These are phyloP conservation scores for Podarcis muralis DNA, from an alignment of 2,113 vertebrate genomes.

Conservation along the genomic window DNA sequence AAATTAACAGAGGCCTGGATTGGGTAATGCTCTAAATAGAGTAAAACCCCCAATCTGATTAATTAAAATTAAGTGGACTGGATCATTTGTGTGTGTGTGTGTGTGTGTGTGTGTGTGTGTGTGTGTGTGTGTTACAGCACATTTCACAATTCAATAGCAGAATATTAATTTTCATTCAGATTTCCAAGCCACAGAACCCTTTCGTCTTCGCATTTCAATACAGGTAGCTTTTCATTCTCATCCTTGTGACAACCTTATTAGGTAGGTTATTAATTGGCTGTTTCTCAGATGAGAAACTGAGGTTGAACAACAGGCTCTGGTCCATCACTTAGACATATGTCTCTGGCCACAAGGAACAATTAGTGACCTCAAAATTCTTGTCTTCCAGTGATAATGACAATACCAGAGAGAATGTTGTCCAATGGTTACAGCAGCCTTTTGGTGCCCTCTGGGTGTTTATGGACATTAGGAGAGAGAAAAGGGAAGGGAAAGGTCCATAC, in stretches of 20 bases:
- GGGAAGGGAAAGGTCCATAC: neutral
- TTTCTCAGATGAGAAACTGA: neutral
- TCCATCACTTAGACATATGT: neutral
- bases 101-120: no score
- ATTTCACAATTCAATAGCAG: neutral
- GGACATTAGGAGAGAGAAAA: neutral
- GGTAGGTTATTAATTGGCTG: neutral
- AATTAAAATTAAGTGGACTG: neutral
- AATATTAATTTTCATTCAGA: neutral
- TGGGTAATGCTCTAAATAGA: neutral
- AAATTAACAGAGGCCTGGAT: neutral
- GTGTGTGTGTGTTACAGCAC: neutral
- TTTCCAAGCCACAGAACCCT: neutral
- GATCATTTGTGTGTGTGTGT: neutral
- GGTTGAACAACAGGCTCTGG: neutral
- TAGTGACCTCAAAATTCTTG: neutral
- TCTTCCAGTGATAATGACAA: no score
- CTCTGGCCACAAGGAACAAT: neutral
- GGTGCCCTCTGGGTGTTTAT: no score
- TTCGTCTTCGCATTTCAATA: neutral
- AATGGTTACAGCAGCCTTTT: neutral
- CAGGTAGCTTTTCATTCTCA: neutral
- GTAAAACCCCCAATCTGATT: neutral
- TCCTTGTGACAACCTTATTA: neutral
- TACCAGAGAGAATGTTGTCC: neutral